These are phyloP conservation scores for Drosophila busckii DNA, from an alignment of 1,140 invertebrate genomes.

Conservation along the genomic window DNA sequence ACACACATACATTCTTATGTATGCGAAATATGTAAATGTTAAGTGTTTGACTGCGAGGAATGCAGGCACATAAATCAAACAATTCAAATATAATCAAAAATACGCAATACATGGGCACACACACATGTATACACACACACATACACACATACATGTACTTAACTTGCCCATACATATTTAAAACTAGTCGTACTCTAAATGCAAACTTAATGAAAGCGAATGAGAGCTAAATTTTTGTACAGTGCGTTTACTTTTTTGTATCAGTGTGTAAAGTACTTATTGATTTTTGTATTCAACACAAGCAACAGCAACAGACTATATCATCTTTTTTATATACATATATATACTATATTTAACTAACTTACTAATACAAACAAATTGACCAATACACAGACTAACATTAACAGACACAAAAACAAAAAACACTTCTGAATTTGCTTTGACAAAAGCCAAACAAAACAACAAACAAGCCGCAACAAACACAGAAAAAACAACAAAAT, in stretches of 20 bases:
- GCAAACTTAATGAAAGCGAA: constrained; percentile 21
- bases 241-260: constrained; percentile 68
- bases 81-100: constrained; percentile 74
- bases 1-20: constrained; percentile 18
- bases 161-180: constrained; percentile 12
- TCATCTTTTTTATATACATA: constrained; percentile 74
- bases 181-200: constrained; percentile 6
- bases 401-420: constrained; percentile 35
- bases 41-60: constrained; percentile 27
- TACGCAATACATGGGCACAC: constrained; percentile 26
- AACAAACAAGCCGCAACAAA: constrained; percentile 21
- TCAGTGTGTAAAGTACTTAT: constrained; percentile 62
- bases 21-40: constrained; percentile 40
- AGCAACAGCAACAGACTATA: constrained; percentile 50
- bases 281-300: constrained; percentile 65
- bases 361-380: constrained; percentile 5
- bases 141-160: constrained; percentile 17
- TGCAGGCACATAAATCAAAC: constrained; percentile 68
- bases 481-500: background rate
- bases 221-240: constrained; percentile 58
- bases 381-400: constrained; percentile 21
- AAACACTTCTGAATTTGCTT: constrained; percentile 40
- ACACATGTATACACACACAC: constrained; percentile 8
- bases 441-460: constrained; percentile 36
- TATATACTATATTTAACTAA: constrained; percentile 53